These are phyloP conservation scores for Holacanthus passer DNA, from an alignment of 2,113 vertebrate genomes.

Conservation along the genomic window DNA sequence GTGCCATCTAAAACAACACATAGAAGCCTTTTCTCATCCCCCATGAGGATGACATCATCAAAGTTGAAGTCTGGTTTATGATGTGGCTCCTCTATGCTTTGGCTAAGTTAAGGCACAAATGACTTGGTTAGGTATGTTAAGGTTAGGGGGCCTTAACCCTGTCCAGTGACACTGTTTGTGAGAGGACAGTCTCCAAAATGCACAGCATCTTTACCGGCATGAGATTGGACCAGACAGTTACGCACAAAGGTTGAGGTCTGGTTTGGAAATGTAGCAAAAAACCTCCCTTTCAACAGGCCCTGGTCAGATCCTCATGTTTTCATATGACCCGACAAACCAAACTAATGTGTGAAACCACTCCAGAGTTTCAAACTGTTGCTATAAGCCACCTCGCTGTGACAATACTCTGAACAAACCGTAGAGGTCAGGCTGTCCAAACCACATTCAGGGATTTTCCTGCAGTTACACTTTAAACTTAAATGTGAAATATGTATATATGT, in stretches of 20 bases:
- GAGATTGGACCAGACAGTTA: too few relatives aligned
- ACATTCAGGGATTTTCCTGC: not conserved
- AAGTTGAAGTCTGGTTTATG: not conserved
- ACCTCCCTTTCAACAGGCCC: not conserved
- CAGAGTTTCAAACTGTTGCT: conserved; percentile 3
- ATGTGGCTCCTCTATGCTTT: not conserved
- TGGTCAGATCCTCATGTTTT: not conserved
- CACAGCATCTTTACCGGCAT: not conserved
- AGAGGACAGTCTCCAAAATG: not conserved
- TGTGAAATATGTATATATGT: too few relatives aligned
- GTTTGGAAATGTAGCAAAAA: not conserved
- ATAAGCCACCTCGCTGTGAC: not conserved
- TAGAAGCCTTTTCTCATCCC: too few relatives aligned
- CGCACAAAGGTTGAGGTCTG: not conserved
- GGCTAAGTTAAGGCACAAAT: not conserved
- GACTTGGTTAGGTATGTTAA: not conserved
- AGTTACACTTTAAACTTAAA: not conserved
- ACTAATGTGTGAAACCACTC: conserved; percentile 16
- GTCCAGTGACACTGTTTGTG: too few relatives aligned
- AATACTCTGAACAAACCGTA: conserved; percentile 1
- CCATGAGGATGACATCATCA: not conserved
- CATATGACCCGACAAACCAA: conserved; percentile 4
- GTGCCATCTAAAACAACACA: not conserved
- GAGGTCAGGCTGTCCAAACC: conserved; percentile 17
- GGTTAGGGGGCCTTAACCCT: not conserved